phyloP scores from a whole-genome alignment of 2,797 vertebrate genomes.

The Labeo calbasu region DNA sequence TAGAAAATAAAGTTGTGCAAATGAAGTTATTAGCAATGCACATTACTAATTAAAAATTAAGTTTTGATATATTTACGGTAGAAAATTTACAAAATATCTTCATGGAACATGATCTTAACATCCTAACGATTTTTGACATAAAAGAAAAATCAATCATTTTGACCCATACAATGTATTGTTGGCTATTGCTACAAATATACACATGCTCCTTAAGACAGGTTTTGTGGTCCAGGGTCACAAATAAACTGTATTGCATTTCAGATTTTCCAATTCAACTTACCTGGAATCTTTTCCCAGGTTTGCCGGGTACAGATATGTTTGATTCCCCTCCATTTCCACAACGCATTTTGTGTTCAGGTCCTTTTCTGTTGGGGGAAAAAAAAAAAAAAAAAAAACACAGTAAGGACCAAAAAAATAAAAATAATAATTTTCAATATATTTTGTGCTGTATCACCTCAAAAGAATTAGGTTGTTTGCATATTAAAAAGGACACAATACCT shows the following conservation, averaged over 20 bases:
- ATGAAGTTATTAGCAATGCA: no score
- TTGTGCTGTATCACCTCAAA: not conserved
- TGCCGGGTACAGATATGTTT: conserved; percentile 78
- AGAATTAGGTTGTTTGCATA: not conserved
- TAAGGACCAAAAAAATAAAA: not conserved
- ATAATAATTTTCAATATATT: conserved; percentile 12
- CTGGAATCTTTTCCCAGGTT: conserved; percentile 81
- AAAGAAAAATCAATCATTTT: no score
- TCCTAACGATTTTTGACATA: no score
- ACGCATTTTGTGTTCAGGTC: conserved; percentile 85
- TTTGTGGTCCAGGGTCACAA: no score
- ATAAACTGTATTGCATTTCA: not conserved
- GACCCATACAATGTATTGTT: no score
- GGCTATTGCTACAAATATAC: no score
- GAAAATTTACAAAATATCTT: no score
- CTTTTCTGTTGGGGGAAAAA: conserved; percentile 73
- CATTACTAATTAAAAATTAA: no score
- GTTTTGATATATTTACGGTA: no score
- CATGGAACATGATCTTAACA: no score
- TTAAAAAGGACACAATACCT: not conserved
- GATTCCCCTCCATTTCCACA: conserved; percentile 83
- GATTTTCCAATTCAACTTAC: conserved; percentile 64
- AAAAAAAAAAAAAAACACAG: conserved; percentile 13
- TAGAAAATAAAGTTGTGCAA: no score
- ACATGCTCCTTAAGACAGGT: no score